These are phyloP conservation scores for Hippocampus comes DNA, from an alignment of 2,113 vertebrate species.

Conservation along the genomic window DNA sequence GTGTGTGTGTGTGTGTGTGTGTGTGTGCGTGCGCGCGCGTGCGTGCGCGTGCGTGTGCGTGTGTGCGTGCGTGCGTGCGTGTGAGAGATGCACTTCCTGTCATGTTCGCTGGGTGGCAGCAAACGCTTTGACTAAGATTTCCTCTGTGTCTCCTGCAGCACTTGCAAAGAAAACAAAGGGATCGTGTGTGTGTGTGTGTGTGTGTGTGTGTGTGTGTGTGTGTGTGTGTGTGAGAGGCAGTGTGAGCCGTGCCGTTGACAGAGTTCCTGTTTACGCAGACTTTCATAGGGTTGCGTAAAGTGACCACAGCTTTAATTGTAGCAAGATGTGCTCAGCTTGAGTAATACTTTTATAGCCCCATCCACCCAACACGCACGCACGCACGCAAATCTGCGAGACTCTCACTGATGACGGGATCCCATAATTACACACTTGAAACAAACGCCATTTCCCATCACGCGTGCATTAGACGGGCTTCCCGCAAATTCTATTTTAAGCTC, in stretches of 20 bases:
- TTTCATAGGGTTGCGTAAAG: constrained; percentile 66
- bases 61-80: not conserved
- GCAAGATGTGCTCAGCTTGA: constrained; percentile 66
- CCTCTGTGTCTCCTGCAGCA: constrained; percentile 60
- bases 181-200: constrained; percentile 52
- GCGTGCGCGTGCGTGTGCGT: not conserved
- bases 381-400: constrained; percentile 39
- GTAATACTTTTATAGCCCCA: constrained; percentile 58
- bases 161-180: constrained; percentile 88
- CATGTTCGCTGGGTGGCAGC: constrained; percentile 61
- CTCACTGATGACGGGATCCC: constrained; percentile 51
- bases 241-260: constrained; percentile 46
- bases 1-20: constrained; percentile 10
- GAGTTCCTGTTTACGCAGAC: constrained; percentile 67
- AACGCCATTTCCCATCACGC: constrained; percentile 62
- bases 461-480: constrained; percentile 40
- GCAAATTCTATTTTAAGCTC: constrained; percentile 27
- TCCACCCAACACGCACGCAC: constrained; percentile 41
- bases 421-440: constrained; percentile 49
- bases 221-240: constrained; percentile 18
- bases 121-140: constrained; percentile 28
- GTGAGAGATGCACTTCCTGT: constrained; percentile 38
- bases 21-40: not conserved
- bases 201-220: not conserved
- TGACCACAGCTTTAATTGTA: constrained; percentile 68